Evolutionary conservation across 2,888 invertebrate genomes (phyloP).

Genomic region (Diarsia dahlii): DNA sequence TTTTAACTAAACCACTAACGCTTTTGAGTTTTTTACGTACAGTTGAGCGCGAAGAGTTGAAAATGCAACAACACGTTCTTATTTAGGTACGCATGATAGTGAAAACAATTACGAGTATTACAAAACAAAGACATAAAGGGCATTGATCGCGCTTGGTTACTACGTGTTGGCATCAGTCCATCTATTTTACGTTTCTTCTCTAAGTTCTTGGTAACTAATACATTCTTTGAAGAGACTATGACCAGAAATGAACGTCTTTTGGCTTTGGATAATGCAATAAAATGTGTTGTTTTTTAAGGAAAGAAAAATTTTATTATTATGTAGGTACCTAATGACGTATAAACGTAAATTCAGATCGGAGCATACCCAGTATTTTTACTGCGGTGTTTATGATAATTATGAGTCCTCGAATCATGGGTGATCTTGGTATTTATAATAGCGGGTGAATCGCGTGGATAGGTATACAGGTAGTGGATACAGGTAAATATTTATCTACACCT

Average conservation of each 20-base stretch:
- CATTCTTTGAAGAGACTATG: background rate
- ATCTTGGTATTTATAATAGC: too few relatives aligned
- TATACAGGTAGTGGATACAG: too few relatives aligned
- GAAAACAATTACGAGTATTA: too few relatives aligned
- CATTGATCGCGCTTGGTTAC: slow-evolving; percentile 15
- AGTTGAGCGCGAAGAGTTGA: too few relatives aligned
- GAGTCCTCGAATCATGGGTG: too few relatives aligned
- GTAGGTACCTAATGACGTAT: background rate
- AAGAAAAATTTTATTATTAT: background rate
- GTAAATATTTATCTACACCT: too few relatives aligned
- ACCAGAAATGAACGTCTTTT: background rate
- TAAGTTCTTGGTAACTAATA: slow-evolving; percentile 14
- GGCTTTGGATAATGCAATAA: background rate
- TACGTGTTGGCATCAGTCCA: slow-evolving; percentile 24
- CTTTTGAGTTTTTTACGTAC: too few relatives aligned
- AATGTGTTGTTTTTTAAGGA: background rate
- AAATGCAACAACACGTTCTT: too few relatives aligned
- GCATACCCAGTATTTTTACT: background rate
- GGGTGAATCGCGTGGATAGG: too few relatives aligned
- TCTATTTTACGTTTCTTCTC: background rate
- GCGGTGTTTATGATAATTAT: too few relatives aligned
- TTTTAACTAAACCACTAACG: too few relatives aligned
- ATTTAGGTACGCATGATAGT: too few relatives aligned
- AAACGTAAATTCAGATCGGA: background rate
- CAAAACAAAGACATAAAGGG: background rate